Evolutionary conservation across 2,888 invertebrate genomes (phyloP), one percentile per base, ranked within the genome.

Genomic region (Philhelius pedissequus): DNA sequence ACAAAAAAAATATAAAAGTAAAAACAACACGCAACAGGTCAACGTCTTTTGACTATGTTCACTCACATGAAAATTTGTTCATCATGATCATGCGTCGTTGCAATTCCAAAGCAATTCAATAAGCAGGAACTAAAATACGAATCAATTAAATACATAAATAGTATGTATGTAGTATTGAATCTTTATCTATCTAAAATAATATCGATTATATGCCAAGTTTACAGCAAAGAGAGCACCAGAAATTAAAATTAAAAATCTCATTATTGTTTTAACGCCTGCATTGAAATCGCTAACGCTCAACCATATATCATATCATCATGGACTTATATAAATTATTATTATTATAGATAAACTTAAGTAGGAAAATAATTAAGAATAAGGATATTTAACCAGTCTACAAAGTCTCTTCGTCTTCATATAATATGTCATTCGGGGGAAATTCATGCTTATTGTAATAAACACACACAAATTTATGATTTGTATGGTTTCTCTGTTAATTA

Each of bases 361-460:
- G 35, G 60, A 66, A 68, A 71, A n/a, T n/a, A n/a, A 73, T 68
- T 38, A 64, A 45, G 20, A 64, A 56, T 70, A 50, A 69, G 64
- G 69, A 58, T 58, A 43, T 70, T 64, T 58, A 78, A 54, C 78
- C 83, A 83, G 83, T 83, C 83, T 83, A 78, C 70, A 52, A 75
- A 78, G 56, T 83, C 83, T 83, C 74, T 62, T 83, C 78, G 45
- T 83, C 74, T 62, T 83, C 83, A 48, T 64, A 32, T 48, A 78
- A 83, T 78, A 83, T 78, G 74, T 83, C 73, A 78, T 77, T 82
- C 82, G 60, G 64, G 82, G 84, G 38, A 58, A 52, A 58, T 68
- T 76, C 25, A 52, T 64, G 70, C 38, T 38, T 60, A 22, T 40
- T 50, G 8, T 64, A 18, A 32, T 45, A 22, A 48, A 32, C 58